phyloP scores from a whole-genome alignment of 2,113 vertebrate species.

The Steatornis caripensis region DNA sequence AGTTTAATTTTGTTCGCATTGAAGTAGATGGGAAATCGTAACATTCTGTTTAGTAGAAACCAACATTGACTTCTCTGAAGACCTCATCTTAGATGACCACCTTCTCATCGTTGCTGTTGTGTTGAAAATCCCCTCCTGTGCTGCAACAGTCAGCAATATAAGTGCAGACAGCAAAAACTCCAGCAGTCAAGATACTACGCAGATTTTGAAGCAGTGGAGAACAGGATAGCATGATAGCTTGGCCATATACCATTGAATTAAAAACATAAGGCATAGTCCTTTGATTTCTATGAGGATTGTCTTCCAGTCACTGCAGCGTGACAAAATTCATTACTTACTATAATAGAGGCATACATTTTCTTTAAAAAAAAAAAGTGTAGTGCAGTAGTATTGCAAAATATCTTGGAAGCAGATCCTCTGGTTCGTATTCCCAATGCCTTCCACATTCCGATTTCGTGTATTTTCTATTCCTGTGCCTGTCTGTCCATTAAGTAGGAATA shows the following conservation, averaged over 20 bases:
- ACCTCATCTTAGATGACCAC: background rate
- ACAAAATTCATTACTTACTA: background rate
- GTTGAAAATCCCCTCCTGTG: background rate
- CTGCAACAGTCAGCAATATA: background rate
- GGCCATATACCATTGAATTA: background rate
- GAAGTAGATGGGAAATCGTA: background rate
- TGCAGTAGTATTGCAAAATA: background rate
- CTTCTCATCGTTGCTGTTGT: background rate
- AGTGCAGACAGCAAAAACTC: background rate
- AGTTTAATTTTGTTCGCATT: background rate
- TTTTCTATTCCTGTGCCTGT: background rate
- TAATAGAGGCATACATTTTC: background rate
- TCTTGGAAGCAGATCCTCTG: background rate
- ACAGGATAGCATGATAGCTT: background rate
- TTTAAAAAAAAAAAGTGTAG: background rate
- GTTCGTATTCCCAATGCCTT: background rate
- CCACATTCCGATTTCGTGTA: fast-evolving
- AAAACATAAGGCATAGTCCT: background rate
- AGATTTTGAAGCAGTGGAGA: background rate
- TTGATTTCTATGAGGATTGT: background rate
- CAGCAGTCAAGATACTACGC: background rate
- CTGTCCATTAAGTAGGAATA: background rate
- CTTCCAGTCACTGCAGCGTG: background rate
- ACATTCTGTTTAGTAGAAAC: background rate
- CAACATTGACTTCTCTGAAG: background rate